Percentiles rank a stretch among this genome's conserved stretches.
Evolutionary conservation across 1,140 invertebrate genomes (phyloP).

Genomic region (Rhagoletis zephyria): DNA sequence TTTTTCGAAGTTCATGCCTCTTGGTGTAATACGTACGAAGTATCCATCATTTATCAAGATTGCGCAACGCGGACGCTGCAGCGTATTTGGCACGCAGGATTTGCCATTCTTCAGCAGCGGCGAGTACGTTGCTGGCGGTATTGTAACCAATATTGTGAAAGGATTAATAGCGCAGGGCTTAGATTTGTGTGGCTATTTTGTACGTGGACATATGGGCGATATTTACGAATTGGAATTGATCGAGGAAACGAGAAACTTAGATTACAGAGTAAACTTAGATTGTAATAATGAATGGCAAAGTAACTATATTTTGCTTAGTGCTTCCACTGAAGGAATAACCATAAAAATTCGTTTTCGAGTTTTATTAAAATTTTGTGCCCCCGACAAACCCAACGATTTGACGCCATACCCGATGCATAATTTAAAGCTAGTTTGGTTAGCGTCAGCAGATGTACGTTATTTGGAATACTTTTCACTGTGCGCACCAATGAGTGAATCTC

Average conservation of each 20-base stretch:
- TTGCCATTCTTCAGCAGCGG: slow-evolving; percentile 11
- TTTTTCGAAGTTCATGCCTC: neutral
- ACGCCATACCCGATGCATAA: slow-evolving; percentile 7
- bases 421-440: slow-evolving; percentile 17
- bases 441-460: neutral
- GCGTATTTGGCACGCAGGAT: slow-evolving; percentile 7
- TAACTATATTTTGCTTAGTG: slow-evolving; percentile 10
- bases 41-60: slow-evolving; percentile 8
- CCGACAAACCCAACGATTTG: neutral
- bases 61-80: neutral
- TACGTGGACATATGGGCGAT: slow-evolving; percentile 37
- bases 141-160: slow-evolving; percentile 9
- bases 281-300: slow-evolving; percentile 17
- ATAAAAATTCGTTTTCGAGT: slow-evolving; percentile 22
- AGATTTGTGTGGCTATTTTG: slow-evolving; percentile 37
- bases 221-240: slow-evolving; percentile 34
- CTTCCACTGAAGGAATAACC: neutral
- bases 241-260: neutral
- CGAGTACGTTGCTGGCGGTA: neutral
- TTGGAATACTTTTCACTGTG: slow-evolving; percentile 31
- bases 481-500: neutral
- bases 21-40: neutral
- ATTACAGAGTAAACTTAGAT: neutral
- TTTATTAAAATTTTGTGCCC: slow-evolving; percentile 19
- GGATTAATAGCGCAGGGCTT: neutral